Conservation (phyloP, 2,797 vertebrate genomes). For the Microctenopoma stevenorrisi region DNA sequence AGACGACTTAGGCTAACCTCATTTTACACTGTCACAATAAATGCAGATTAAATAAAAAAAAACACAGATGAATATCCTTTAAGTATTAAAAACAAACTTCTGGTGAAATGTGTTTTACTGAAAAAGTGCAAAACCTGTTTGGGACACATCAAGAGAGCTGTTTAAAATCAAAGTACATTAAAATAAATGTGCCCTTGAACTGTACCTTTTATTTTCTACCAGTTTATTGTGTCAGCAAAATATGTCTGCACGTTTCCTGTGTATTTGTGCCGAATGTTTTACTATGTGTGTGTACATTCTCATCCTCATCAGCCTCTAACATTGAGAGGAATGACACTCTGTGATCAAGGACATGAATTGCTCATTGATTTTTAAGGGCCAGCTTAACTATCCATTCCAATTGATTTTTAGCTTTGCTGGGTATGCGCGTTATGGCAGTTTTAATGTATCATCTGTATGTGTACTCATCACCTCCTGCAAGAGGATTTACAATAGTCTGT, state of each 20-base stretch:
- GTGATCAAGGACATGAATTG: constrained; percentile 90
- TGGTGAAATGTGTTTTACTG: neutral
- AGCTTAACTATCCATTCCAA: constrained; percentile 90
- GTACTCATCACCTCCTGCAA: constrained; percentile 75
- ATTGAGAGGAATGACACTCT: constrained; percentile 87
- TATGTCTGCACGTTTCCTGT: constrained; percentile 39
- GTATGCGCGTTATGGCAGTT: constrained; percentile 86
- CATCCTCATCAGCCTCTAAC: constrained; percentile 79
- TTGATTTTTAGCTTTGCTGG: constrained; percentile 88
- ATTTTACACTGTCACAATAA: constrained; percentile 23
- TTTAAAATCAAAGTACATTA: constrained; percentile 21
- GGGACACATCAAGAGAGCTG: neutral
- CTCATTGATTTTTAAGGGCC: constrained; percentile 89
- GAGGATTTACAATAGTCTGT: constrained; percentile 70
- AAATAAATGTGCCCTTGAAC: constrained; percentile 28
- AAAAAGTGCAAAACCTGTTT: neutral
- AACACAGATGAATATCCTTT: neutral
- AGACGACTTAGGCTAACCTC: constrained; percentile 65
- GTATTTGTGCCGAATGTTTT: constrained; percentile 48
- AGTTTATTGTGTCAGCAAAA: constrained; percentile 18
- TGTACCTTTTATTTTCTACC: constrained; percentile 36
- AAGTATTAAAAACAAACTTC: neutral
- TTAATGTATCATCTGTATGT: constrained; percentile 87
- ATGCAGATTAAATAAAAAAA: constrained; percentile 9
- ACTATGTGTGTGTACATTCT: constrained; percentile 60